Evolutionary conservation across 2,797 vertebrate genomes (phyloP).

Genomic region (Pampus argenteus): DNA sequence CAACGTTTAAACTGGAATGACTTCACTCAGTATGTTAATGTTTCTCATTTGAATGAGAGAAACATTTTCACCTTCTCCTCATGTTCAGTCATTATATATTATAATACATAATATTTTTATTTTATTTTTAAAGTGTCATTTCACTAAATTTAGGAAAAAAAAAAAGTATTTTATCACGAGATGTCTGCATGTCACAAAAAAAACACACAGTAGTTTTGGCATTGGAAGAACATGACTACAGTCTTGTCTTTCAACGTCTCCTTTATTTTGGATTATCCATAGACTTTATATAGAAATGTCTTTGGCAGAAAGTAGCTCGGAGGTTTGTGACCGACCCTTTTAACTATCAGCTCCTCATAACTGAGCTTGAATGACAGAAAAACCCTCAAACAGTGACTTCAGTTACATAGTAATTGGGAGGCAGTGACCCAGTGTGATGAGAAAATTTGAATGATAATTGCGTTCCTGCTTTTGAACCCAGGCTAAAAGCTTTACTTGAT

Average conservation of each 20-base stretch:
- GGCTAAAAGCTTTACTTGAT: background rate
- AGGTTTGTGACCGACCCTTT: background rate
- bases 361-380: background rate
- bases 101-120: too few species aligned
- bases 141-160: too few species aligned
- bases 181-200: background rate
- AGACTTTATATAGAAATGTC: too few species aligned
- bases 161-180: too few species aligned
- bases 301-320: background rate
- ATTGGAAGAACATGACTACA: background rate
- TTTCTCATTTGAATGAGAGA: conserved; percentile 3
- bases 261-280: too few species aligned
- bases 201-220: background rate
- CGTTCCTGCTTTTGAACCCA: conserved; percentile 5
- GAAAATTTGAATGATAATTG: conserved; percentile 22
- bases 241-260: too few species aligned
- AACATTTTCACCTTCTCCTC: background rate
- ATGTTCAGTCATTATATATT: too few species aligned
- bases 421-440: background rate
- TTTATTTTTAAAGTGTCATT: too few species aligned
- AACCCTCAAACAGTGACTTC: background rate
- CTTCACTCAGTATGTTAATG: background rate
- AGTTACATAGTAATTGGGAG: conserved; percentile 19
- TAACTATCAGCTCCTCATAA: conserved; percentile 8
- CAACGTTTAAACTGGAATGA: conserved; percentile 6